Conservation (phyloP, 1,140 invertebrate species). For the Nixonia krombeini region DNA sequence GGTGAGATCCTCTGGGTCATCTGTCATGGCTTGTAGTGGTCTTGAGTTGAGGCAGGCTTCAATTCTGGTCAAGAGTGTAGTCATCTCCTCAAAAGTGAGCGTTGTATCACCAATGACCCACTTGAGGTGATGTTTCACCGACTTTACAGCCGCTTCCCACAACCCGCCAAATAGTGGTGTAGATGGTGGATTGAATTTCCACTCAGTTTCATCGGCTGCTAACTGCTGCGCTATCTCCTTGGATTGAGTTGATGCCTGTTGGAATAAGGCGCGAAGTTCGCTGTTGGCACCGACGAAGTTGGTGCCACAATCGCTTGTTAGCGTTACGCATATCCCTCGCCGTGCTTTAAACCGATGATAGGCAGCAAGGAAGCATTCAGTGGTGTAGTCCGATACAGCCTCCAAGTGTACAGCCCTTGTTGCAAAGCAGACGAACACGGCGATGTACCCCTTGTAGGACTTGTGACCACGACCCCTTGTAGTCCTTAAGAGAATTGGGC, state of each 20-base stretch:
- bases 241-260: background rate
- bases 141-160: conserved; percentile 57
- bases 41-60: conserved; percentile 48
- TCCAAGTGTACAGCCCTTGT: conserved; percentile 51
- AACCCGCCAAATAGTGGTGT: conserved; percentile 49
- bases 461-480: conserved; percentile 3
- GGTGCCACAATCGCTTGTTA: background rate
- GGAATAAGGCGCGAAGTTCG: background rate
- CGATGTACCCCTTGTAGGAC: background rate
- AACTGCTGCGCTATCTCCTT: background rate
- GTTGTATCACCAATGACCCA: conserved; percentile 3
- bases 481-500: conserved; percentile 55
- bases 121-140: conserved; percentile 48
- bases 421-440: conserved; percentile 43
- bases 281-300: background rate
- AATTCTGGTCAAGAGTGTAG: conserved; percentile 28
- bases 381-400: conserved; percentile 32
- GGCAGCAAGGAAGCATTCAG: conserved; percentile 42
- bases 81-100: conserved; percentile 41
- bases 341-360: conserved; percentile 49
- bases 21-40: conserved; percentile 16
- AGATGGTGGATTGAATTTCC: conserved; percentile 59
- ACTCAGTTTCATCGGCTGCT: conserved; percentile 14
- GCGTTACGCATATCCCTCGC: conserved; percentile 19
- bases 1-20: conserved; percentile 11